phyloP scores from a whole-genome alignment of 2,113 vertebrate genomes.

The Sigmodon hispidus region DNA sequence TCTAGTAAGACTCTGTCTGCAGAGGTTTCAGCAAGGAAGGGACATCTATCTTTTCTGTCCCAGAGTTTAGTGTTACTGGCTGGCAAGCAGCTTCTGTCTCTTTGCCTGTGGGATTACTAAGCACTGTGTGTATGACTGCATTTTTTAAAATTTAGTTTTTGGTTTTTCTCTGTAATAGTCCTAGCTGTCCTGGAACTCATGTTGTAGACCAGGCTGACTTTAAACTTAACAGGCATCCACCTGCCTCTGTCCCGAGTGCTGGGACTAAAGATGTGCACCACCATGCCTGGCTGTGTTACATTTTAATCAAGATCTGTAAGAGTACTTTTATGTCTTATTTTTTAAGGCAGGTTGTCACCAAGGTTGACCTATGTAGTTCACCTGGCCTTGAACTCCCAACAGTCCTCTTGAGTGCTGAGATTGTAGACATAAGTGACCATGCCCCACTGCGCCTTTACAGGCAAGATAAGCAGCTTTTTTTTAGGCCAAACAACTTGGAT shows the following conservation, averaged over 20 bases:
- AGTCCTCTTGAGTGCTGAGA: background rate
- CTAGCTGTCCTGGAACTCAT: background rate
- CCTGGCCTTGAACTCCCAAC: too few species aligned
- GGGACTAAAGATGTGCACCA: background rate
- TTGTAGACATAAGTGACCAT: background rate
- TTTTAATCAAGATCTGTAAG: background rate
- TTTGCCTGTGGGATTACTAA: background rate
- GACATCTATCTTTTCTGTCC: background rate
- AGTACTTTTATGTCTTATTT: background rate
- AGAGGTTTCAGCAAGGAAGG: background rate
- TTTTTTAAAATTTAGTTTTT: too few species aligned
- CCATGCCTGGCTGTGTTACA: background rate
- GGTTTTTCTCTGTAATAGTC: background rate
- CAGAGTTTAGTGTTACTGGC: background rate
- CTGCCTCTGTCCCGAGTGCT: background rate
- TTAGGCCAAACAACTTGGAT: background rate
- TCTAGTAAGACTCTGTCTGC: constrained; percentile 32
- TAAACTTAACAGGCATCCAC: background rate
- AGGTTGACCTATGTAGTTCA: background rate
- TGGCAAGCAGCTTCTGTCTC: background rate
- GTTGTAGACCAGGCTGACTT: background rate
- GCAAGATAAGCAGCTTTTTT: background rate
- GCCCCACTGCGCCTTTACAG: background rate
- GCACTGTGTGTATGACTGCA: background rate
- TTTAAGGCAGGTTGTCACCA: background rate